Percentiles rank a stretch among this genome's conserved stretches.
Evolutionary conservation across 2,797 vertebrate species (phyloP).

Genomic region (Arrhamphus sclerolepis): DNA sequence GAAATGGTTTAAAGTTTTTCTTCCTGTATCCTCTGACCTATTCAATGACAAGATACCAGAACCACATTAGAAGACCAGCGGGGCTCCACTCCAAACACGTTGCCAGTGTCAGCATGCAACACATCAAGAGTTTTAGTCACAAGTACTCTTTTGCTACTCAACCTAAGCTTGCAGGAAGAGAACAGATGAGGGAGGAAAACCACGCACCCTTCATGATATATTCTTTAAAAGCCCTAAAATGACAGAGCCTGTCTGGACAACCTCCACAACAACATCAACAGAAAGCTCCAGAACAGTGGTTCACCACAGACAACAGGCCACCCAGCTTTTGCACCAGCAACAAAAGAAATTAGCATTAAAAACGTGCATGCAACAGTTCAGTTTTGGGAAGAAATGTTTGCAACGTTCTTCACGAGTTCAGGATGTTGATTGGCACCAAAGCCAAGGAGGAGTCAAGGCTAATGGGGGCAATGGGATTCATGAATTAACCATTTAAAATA

Average conservation of each 20-base stretch:
- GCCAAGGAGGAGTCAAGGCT: too few species aligned
- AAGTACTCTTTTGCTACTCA: conserved; percentile 15
- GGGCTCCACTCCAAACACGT: not conserved
- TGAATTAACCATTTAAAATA: too few species aligned
- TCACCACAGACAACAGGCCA: conserved; percentile 68
- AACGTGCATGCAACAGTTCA: conserved; percentile 47
- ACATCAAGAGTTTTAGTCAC: too few species aligned
- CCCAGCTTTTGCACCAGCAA: conserved; percentile 63
- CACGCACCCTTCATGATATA: conserved; percentile 31
- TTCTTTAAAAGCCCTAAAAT: conserved; percentile 67
- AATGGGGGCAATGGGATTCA: too few species aligned
- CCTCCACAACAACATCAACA: conserved; percentile 7
- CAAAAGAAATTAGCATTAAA: conserved; percentile 71
- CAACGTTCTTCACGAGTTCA: too few species aligned
- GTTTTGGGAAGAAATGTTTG: too few species aligned
- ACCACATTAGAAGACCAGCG: conserved; percentile 4
- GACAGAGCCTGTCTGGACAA: conserved; percentile 47
- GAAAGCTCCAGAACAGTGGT: conserved; percentile 38
- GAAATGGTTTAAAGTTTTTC: conserved; percentile 21
- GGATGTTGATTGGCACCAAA: too few species aligned
- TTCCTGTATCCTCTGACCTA: conserved; percentile 39
- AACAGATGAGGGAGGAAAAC: conserved; percentile 42
- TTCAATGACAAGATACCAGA: conserved; percentile 3
- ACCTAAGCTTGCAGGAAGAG: conserved; percentile 43
- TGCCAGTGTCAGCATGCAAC: conserved; percentile 1